phyloP scores from a whole-genome alignment of 2,113 vertebrate species.

The Cyanoramphus novaezelandiae region DNA sequence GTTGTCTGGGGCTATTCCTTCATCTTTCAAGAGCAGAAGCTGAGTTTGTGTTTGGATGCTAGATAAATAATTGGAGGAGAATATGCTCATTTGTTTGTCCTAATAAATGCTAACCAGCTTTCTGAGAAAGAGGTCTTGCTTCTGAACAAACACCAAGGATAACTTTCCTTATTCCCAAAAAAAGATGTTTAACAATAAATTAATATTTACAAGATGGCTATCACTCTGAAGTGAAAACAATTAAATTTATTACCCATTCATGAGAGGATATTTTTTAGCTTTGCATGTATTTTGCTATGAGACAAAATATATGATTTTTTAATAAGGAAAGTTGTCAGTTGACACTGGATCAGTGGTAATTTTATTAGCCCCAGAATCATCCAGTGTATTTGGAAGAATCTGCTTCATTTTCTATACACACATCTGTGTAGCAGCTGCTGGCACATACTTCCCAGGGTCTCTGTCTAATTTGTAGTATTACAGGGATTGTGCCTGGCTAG shows the following conservation, averaged over 20 bases:
- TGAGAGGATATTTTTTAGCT: background rate
- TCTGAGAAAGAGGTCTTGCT: background rate
- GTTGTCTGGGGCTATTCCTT: background rate
- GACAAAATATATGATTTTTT: background rate
- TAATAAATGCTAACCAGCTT: background rate
- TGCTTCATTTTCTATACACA: constrained; percentile 27
- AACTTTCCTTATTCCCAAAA: background rate
- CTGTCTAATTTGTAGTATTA: constrained; percentile 78
- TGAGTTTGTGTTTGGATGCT: background rate
- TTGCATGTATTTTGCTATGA: background rate
- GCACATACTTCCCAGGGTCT: constrained; percentile 69
- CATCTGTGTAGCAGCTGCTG: constrained; percentile 78
- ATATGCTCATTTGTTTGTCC: background rate
- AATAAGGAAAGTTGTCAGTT: background rate
- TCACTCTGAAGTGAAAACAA: background rate
- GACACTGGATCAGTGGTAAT: background rate
- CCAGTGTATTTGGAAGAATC: constrained; percentile 36
- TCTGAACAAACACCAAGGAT: background rate
- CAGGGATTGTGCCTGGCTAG: constrained; percentile 71
- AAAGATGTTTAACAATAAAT: background rate
- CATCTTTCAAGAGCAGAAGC: background rate
- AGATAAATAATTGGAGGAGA: background rate
- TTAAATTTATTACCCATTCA: background rate
- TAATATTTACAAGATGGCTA: background rate
- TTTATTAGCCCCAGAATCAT: constrained; percentile 47